These are phyloP conservation scores for Laterallus jamaicensis DNA, from an alignment of 2,113 vertebrate genomes.

Conservation along the genomic window DNA sequence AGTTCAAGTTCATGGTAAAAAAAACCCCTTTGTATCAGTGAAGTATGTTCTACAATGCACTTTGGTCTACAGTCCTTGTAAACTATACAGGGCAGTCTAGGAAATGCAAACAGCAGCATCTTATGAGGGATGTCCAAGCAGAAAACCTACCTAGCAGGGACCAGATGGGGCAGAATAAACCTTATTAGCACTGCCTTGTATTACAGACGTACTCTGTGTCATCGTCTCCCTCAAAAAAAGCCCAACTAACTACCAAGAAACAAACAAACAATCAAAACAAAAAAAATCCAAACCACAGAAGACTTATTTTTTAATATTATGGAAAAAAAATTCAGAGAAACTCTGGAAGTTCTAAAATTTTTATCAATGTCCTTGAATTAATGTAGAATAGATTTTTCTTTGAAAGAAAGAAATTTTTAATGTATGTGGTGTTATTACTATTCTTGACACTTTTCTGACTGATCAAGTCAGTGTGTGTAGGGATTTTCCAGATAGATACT, in stretches of 20 bases:
- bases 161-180: background rate
- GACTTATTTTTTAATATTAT: background rate
- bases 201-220: background rate
- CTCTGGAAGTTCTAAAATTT: background rate
- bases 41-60: background rate
- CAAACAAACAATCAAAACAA: background rate
- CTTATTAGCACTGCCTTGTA: background rate
- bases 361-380: background rate
- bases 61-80: background rate
- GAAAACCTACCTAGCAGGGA: background rate
- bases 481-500: background rate
- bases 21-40: background rate
- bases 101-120: background rate
- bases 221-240: accelerated
- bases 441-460: slow-evolving; percentile 23
- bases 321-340: background rate
- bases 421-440: background rate
- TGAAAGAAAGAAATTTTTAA: background rate
- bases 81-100: accelerated
- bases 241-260: too few relatives aligned
- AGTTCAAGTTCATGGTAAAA: background rate
- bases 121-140: background rate
- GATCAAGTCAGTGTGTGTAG: background rate
- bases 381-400: background rate
- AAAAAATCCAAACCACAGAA: accelerated